Evolutionary conservation across 2,113 vertebrate species (phyloP).

Genomic region (Saimiri boliviensis): DNA sequence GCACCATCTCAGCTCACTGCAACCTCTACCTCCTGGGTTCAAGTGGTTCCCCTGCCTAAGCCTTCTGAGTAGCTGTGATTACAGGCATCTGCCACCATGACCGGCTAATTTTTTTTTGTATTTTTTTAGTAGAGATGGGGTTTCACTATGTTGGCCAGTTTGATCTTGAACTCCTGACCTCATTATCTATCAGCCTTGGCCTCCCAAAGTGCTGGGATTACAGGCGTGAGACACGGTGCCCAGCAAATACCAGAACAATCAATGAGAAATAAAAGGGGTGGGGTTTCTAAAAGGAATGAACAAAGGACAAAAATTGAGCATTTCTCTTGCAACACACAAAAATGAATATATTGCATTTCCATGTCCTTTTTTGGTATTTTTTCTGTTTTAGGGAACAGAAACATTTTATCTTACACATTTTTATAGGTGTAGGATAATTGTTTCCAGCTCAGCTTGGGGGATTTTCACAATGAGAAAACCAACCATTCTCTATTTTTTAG

Average conservation of each 20-base stretch:
- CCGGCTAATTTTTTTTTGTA: too few species aligned
- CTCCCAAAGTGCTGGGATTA: too few species aligned
- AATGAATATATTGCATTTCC: neutral
- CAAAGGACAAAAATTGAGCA: neutral
- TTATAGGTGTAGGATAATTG: neutral
- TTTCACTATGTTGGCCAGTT: too few species aligned
- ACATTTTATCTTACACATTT: conserved; percentile 18
- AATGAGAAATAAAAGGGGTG: neutral
- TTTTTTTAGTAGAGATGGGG: too few species aligned
- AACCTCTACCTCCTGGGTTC: too few species aligned
- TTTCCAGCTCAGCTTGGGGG: neutral
- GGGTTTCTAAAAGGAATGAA: neutral
- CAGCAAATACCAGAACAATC: neutral
- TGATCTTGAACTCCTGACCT: too few species aligned
- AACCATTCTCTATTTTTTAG: conserved; percentile 9
- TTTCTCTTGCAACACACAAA: neutral
- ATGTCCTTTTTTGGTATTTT: neutral
- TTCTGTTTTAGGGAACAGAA: conserved; percentile 8
- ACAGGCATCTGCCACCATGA: too few species aligned
- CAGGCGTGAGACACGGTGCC: too few species aligned
- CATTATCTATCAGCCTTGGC: too few species aligned
- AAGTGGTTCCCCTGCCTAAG: too few species aligned
- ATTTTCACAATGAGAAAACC: conserved; percentile 12
- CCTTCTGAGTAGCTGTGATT: too few species aligned
- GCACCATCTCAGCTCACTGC: too few species aligned